phyloP scores from a whole-genome alignment of 2,113 vertebrate species.

The Ifrita kowaldi region DNA sequence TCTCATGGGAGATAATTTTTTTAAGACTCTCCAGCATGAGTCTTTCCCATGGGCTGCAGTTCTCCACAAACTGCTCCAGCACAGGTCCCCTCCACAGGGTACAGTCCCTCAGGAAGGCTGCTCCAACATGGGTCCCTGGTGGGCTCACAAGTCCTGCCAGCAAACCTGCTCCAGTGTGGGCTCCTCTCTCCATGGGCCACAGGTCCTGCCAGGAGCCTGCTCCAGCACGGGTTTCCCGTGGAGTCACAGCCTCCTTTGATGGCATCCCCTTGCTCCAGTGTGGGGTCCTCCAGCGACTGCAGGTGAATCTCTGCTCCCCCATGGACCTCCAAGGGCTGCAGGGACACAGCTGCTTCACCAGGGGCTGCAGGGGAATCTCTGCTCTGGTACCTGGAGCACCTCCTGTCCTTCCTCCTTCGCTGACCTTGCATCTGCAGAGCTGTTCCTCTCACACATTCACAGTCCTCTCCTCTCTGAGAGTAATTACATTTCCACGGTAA shows the following conservation, averaged over 20 bases:
- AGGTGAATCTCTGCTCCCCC: not conserved
- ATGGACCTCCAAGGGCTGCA: not conserved
- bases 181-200: not conserved
- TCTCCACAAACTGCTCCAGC: not conserved
- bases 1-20: not conserved
- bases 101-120: not conserved
- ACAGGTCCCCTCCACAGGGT: not conserved
- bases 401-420: not conserved
- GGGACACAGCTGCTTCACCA: not conserved
- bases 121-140: accelerated
- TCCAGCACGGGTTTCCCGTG: accelerated
- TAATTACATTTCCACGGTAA: not conserved
- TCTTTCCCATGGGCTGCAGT: not conserved
- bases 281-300: not conserved
- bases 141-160: not conserved
- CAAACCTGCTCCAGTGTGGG: not conserved
- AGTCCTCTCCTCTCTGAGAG: not conserved
- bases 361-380: not conserved
- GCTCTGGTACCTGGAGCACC: not conserved
- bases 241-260: not conserved
- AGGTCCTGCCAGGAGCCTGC: not conserved
- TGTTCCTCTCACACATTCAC: not conserved
- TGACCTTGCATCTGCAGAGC: not conserved
- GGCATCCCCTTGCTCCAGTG: not conserved
- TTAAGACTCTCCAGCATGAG: not conserved